Percentiles rank a stretch among this genome's conserved stretches.
Conservation (phyloP, 2,113 vertebrate genomes). For the Strix aluco region DNA sequence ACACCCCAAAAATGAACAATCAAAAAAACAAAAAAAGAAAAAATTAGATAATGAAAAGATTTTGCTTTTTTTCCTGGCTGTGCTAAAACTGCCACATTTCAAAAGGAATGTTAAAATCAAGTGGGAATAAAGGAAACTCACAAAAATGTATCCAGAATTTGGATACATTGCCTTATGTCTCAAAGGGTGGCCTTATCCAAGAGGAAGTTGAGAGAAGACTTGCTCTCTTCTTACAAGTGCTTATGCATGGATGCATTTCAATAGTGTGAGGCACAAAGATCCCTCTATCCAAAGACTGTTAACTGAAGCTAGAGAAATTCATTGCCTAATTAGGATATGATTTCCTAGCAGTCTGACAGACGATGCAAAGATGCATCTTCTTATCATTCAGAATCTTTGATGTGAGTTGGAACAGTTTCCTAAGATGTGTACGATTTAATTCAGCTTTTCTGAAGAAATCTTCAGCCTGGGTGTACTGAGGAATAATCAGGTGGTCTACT, state of each 20-base stretch:
- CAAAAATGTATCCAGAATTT: background rate
- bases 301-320: background rate
- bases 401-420: background rate
- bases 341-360: background rate
- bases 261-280: background rate
- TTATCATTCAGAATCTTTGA: background rate
- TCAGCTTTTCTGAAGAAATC: background rate
- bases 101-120: background rate
- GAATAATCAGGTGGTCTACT: background rate
- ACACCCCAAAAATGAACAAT: background rate
- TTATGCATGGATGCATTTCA: background rate
- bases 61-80: background rate
- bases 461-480: background rate
- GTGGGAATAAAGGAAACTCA: background rate
- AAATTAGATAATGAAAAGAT: background rate
- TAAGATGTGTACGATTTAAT: background rate
- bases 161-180: background rate
- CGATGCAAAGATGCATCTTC: background rate
- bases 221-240: background rate
- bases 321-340: background rate
- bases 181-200: background rate
- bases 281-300: background rate
- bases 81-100: background rate
- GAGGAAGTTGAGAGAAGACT: background rate
- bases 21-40: background rate